Evolutionary conservation across 2,888 invertebrate species (phyloP), one percentile per base, ranked within the genome.

Genomic region (Pristionchus exspectatus): DNA sequence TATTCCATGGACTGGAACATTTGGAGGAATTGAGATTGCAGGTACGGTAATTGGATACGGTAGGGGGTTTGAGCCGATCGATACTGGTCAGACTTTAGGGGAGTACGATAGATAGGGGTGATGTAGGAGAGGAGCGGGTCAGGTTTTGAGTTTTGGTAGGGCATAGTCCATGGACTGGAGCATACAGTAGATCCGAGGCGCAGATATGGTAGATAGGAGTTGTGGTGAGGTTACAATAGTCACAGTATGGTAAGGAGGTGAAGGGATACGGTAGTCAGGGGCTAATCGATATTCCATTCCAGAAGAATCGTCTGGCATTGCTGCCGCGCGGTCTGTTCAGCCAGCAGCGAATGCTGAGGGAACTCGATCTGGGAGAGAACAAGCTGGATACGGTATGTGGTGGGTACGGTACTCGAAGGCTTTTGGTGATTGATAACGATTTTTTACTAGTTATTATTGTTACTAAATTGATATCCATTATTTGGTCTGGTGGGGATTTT

Each of bases 341-440:
- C 9, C 54, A 81, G 27, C 81, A 54, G 50, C 50, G 81, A 81
- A 44, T 7, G 18, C 50, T 81, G 81, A 24, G 27, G 50, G 50
- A 50, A 27, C 81, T 81, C n/a, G 81, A 81, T 81, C 81, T 81
- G 3, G 50, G 50, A n/a, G 81, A 54, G n/a, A 81, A 81, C 81
- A 81, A 50, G 16, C 33, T 81, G 81, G 50, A 54, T 50, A 81
- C 81, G 81, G 81, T 81, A 54, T 10, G 81, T 77, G 0, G 44
- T 4, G 18, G 38, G 16, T 30, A 72, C 33, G 72, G 33, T 72
- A 33, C n/a, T n/a, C n/a, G n/a, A n/a, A n/a, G n/a, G n/a, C n/a
- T n/a, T n/a, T n/a, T n/a, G n/a, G n/a, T n/a, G 33, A 72, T 72
- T 33, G 24, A 27, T 21, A 4, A n/a, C n/a, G n/a, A n/a, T n/a